Evolutionary conservation across 2,888 invertebrate genomes (phyloP).

Genomic region (Cantharis rufa): DNA sequence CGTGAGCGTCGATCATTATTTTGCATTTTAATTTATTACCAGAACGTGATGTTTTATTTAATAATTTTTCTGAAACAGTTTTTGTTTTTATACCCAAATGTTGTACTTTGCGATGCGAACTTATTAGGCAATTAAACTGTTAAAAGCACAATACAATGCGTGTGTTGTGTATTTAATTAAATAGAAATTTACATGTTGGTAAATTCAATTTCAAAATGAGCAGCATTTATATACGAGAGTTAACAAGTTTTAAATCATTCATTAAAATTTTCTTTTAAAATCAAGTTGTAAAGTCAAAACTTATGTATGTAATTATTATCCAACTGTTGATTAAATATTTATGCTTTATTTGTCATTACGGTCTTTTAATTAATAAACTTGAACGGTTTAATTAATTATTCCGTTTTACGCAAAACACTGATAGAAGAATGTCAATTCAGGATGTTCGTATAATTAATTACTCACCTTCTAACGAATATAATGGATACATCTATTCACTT

Average conservation of each 20-base stretch:
- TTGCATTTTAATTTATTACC: neutral
- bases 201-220: neutral
- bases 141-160: neutral
- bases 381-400: neutral
- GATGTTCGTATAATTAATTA: neutral
- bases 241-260: neutral
- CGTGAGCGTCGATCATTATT: neutral
- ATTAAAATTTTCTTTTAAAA: neutral
- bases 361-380: neutral
- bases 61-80: neutral
- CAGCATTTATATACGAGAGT: neutral
- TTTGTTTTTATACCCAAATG: no score
- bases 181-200: neutral
- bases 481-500: neutral
- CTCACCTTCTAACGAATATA: neutral
- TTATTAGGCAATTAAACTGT: neutral
- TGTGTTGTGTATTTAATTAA: neutral
- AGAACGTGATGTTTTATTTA: neutral
- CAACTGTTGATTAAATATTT: neutral
- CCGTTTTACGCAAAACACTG: neutral
- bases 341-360: neutral
- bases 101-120: neutral
- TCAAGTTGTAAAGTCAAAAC: neutral
- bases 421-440: neutral
- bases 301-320: neutral